A percentile compares a stretch with the other conserved stretches of the same genome.
Evolutionary conservation across 2,113 vertebrate species (phyloP).

Genomic region (Anguilla japonica): DNA sequence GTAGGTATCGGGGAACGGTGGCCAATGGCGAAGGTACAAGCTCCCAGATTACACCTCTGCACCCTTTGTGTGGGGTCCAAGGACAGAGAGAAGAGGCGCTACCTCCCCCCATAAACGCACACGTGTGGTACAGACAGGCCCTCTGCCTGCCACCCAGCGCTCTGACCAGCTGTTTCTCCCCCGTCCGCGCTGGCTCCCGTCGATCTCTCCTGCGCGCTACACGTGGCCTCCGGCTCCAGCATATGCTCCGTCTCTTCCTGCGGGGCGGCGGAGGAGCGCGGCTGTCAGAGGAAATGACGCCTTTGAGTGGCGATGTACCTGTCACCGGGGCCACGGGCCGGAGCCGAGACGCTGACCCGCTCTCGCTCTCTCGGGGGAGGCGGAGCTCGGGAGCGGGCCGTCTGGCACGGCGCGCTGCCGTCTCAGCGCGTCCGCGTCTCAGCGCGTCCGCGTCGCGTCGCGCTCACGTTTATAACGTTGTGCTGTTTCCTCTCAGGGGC

Average conservation of each 20-base stretch:
- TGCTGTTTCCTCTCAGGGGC: neutral
- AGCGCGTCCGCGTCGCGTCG: neutral
- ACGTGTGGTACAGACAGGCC: neutral
- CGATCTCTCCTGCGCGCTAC: neutral
- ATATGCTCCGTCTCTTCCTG: conserved; percentile 13
- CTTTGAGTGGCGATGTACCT: neutral
- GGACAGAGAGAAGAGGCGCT: neutral
- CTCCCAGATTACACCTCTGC: neutral
- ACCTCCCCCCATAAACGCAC: neutral
- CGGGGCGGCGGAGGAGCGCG: conserved; percentile 8
- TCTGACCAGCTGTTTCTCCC: conserved; percentile 10
- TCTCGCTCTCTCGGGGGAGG: neutral
- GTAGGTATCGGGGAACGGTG: no score
- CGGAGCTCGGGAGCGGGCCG: neutral
- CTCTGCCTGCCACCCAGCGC: no score
- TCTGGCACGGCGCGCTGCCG: neutral
- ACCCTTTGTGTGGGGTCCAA: neutral
- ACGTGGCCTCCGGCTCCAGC: conserved; percentile 14
- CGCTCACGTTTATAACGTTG: neutral
- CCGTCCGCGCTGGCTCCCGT: neutral
- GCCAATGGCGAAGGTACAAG: no score
- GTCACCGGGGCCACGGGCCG: neutral
- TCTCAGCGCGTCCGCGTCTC: neutral
- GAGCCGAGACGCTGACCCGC: neutral
- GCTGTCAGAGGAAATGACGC: conserved; percentile 12